Evolutionary conservation across 2,888 invertebrate species (phyloP).

Genomic region (Leucania comma): DNA sequence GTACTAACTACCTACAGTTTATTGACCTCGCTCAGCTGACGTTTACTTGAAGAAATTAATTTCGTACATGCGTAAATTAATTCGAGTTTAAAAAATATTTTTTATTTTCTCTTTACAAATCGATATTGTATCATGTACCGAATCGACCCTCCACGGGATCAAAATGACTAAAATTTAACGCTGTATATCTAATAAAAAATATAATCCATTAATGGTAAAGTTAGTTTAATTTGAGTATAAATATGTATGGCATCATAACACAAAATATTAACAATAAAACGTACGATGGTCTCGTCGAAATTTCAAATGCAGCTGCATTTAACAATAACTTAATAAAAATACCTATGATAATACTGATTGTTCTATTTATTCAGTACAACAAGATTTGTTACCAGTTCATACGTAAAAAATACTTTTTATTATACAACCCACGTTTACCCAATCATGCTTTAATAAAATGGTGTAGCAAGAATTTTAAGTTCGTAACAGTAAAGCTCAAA

Average conservation of each 20-base stretch:
- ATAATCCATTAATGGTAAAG: neutral
- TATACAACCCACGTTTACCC: conserved; percentile 68
- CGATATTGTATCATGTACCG: too few species aligned
- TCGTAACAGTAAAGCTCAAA: conserved; percentile 62
- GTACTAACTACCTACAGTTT: too few species aligned
- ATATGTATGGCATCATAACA: conserved; percentile 29
- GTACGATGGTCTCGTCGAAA: conserved; percentile 25
- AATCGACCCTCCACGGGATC: too few species aligned
- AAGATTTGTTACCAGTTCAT: conserved; percentile 41
- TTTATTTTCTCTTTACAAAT: too few species aligned
- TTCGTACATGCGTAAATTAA: too few species aligned
- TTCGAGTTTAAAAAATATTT: too few species aligned
- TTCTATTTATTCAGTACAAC: conserved; percentile 43
- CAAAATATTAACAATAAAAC: conserved; percentile 39
- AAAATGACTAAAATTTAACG: too few species aligned
- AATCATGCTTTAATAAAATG: conserved; percentile 74
- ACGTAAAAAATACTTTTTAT: conserved; percentile 60
- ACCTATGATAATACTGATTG: conserved; percentile 46
- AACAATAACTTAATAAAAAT: conserved; percentile 59
- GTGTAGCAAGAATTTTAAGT: conserved; percentile 70
- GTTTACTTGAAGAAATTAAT: too few species aligned
- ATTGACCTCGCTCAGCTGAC: too few species aligned
- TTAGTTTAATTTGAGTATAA: conserved; percentile 2
- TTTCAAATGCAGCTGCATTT: conserved; percentile 34
- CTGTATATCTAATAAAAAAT: too few species aligned